Percentiles rank a stretch among this genome's conserved stretches.
These are phyloP conservation scores for Chalcis sispes DNA, from an alignment of 2,888 invertebrate genomes.

Conservation along the genomic window DNA sequence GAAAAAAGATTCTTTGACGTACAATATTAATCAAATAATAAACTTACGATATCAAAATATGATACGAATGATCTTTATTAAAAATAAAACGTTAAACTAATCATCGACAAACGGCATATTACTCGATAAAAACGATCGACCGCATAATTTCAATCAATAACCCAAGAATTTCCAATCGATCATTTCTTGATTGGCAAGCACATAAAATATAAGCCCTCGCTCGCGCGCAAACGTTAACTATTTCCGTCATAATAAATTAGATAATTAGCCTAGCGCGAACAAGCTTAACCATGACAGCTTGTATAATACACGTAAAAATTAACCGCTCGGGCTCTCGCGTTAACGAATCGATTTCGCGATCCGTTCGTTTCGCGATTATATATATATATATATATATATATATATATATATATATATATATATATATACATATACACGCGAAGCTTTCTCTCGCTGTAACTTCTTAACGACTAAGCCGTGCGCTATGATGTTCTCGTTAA, in stretches of 20 bases:
- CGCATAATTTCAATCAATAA: not conserved
- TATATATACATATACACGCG: not conserved
- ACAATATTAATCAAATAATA: too few relatives aligned
- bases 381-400: not conserved
- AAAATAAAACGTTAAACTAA: too few relatives aligned
- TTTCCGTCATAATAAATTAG: constrained; percentile 21
- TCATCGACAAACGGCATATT: too few relatives aligned
- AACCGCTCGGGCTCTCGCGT: not conserved
- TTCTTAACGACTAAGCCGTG: constrained; percentile 38
- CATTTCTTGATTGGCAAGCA: not conserved
- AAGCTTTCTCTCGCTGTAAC: too few relatives aligned
- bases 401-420: not conserved
- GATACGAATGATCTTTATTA: too few relatives aligned
- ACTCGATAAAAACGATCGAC: too few relatives aligned
- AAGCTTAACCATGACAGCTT: not conserved
- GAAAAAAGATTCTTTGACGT: too few relatives aligned
- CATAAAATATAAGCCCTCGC: constrained; percentile 6
- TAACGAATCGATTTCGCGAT: constrained; percentile 32
- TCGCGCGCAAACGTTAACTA: not conserved
- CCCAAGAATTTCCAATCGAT: not conserved
- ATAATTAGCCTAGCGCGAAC: constrained; percentile 35
- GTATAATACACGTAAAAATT: constrained; percentile 15
- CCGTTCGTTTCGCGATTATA: constrained; percentile 24
- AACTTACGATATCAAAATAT: too few relatives aligned
- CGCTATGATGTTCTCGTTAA: constrained; percentile 48